A percentile compares a stretch with the other conserved stretches of the same genome.
phyloP scores from a whole-genome alignment of 2,113 vertebrate species.

The Murina feae region DNA sequence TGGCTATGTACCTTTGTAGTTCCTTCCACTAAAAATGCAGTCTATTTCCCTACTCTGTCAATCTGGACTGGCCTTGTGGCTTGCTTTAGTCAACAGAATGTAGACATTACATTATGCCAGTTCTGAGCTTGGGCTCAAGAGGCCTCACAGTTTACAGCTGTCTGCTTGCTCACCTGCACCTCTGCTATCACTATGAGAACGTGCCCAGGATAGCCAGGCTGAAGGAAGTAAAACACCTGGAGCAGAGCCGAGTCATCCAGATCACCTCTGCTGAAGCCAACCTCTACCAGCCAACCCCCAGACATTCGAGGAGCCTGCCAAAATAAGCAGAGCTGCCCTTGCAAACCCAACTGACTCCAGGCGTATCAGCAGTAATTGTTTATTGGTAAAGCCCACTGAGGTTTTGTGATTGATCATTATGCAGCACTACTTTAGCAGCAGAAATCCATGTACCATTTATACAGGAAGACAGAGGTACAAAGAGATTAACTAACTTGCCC shows the following conservation, averaged over 20 bases:
- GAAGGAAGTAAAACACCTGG: neutral
- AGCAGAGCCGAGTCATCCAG: neutral
- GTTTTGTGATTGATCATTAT: neutral
- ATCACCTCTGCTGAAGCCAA: constrained; percentile 36
- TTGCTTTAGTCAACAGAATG: constrained; percentile 9
- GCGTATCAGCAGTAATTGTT: neutral
- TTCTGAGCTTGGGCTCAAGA: neutral
- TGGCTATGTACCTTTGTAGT: neutral
- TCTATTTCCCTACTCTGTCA: neutral
- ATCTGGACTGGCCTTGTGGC: neutral
- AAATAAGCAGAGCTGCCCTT: constrained; percentile 33
- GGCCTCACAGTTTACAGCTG: neutral
- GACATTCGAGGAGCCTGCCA: neutral
- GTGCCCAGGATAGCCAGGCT: neutral
- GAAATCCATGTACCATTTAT: neutral
- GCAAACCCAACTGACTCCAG: neutral
- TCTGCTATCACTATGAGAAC: neutral
- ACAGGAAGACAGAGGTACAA: neutral
- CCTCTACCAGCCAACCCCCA: neutral
- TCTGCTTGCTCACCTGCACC: neutral
- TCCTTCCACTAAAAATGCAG: neutral
- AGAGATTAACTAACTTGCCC: neutral
- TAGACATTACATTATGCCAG: neutral
- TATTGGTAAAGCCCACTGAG: neutral
- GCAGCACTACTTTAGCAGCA: neutral